A percentile compares a stretch with the other conserved stretches of the same genome.
These are phyloP conservation scores for Hypotaenidia philippensis DNA, from an alignment of 2,797 vertebrate species.

Conservation along the genomic window DNA sequence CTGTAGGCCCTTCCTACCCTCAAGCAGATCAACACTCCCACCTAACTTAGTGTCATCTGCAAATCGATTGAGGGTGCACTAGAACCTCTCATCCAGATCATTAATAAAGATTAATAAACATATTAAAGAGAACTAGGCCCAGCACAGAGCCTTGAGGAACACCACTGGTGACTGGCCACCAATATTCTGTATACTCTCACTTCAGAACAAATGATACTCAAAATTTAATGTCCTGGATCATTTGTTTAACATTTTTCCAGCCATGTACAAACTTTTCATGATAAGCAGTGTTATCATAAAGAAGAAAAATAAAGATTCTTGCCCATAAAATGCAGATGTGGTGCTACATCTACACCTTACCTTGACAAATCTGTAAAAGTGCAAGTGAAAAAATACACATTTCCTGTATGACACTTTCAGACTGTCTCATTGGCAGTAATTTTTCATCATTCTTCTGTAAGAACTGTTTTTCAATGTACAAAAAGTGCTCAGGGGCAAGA, in stretches of 20 bases:
- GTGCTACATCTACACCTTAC: neutral
- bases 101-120: too few relatives aligned
- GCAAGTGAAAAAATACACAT: neutral
- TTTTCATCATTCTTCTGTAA: neutral
- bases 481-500: neutral
- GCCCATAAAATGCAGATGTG: neutral
- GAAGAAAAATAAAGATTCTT: neutral
- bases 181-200: neutral
- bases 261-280: neutral
- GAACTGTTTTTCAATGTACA: neutral
- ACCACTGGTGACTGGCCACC: too few relatives aligned
- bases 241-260: neutral
- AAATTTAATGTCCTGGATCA: neutral
- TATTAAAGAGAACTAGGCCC: too few relatives aligned
- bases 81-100: too few relatives aligned
- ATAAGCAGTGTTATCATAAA: neutral
- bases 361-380: neutral
- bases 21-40: too few relatives aligned
- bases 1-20: too few relatives aligned
- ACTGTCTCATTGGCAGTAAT: neutral
- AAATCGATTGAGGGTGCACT: too few relatives aligned
- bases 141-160: too few relatives aligned
- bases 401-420: neutral
- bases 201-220: neutral
- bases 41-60: too few relatives aligned